Evolutionary conservation across 92 coral and sea anemone genomes (phyloP).

Genomic region (Heliopora coerulea): DNA sequence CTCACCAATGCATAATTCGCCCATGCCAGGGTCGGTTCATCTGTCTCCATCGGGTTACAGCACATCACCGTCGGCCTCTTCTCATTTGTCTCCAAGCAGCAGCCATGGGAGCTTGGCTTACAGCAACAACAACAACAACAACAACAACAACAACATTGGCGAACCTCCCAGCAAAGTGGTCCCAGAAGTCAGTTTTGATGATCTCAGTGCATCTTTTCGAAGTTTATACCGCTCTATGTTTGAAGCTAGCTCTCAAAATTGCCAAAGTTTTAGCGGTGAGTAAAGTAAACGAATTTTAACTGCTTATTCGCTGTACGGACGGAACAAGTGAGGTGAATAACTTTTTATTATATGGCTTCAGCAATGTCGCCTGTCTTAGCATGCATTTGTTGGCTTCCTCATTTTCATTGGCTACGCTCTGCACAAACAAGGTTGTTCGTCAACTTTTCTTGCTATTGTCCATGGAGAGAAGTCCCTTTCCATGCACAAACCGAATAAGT

Average conservation of each 20-base stretch:
- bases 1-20: slow-evolving; percentile 38
- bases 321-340: neutral
- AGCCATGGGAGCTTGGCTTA: slow-evolving; percentile 46
- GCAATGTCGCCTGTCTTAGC: no score
- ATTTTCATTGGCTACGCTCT: no score
- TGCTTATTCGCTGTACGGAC: neutral
- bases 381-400: no score
- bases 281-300: neutral
- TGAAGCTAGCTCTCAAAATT: slow-evolving; percentile 81
- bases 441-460: no score
- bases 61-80: slow-evolving; percentile 46
- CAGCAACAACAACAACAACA: slow-evolving; percentile 59
- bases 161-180: slow-evolving; percentile 94
- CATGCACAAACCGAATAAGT: no score
- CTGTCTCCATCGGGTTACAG: slow-evolving; percentile 53
- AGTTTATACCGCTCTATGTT: slow-evolving; percentile 93
- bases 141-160: slow-evolving; percentile 61
- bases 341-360: no score
- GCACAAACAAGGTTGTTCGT: no score
- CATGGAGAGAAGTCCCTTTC: no score
- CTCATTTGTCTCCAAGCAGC: slow-evolving; percentile 52
- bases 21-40: slow-evolving; percentile 46
- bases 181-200: slow-evolving; percentile 91
- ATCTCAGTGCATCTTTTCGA: slow-evolving; percentile 96
- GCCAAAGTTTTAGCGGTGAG: slow-evolving; percentile 65